Evolutionary conservation across 2,888 invertebrate genomes (phyloP).

Genomic region (Trypoxylon attenuatum): DNA sequence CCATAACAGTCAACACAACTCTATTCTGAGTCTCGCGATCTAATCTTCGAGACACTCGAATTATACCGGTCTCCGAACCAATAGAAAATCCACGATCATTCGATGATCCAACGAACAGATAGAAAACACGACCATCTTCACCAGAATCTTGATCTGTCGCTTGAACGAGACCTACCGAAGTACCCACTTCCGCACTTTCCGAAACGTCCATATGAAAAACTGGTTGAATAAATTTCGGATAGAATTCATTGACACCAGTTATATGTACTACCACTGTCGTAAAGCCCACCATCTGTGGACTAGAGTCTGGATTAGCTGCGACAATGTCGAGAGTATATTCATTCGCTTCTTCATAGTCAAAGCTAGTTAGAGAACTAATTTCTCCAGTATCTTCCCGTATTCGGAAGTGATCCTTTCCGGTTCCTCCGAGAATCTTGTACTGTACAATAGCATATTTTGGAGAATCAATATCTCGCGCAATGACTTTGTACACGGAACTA

Average conservation of each 20-base stretch:
- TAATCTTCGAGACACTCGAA: constrained; percentile 87
- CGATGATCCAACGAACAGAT: constrained; percentile 94
- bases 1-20: constrained; percentile 92
- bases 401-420: constrained; percentile 83
- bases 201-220: constrained; percentile 95
- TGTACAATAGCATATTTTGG: constrained; percentile 90
- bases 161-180: constrained; percentile 89
- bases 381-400: constrained; percentile 87
- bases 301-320: constrained; percentile 91
- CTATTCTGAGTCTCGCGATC: constrained; percentile 93
- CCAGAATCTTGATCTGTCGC: constrained; percentile 93
- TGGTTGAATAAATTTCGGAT: constrained; percentile 90
- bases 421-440: constrained; percentile 87
- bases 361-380: constrained; percentile 84
- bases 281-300: constrained; percentile 81
- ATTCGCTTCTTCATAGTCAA: constrained; percentile 91
- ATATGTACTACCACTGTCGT: constrained; percentile 85
- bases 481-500: constrained; percentile 72
- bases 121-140: constrained; percentile 91
- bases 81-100: constrained; percentile 94
- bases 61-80: constrained; percentile 87
- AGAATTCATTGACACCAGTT: constrained; percentile 91
- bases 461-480: constrained; percentile 90
- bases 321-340: constrained; percentile 85
- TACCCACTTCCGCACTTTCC: constrained; percentile 91